These are phyloP conservation scores for Lagria hirta DNA, from an alignment of 2,888 invertebrate species.

Conservation along the genomic window DNA sequence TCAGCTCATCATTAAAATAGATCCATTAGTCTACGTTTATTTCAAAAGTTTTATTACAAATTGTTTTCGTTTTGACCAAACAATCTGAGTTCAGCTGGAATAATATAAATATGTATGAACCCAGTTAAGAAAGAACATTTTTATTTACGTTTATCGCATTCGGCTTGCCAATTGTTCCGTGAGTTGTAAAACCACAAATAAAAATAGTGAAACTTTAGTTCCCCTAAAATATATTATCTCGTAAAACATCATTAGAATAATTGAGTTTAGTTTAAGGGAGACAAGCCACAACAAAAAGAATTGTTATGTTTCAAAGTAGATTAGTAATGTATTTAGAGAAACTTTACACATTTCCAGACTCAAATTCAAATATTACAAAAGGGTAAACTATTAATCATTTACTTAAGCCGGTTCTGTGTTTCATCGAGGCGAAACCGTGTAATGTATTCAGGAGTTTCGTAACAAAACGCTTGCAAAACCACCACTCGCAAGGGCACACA, in stretches of 20 bases:
- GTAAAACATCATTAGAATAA: slow-evolving; percentile 14
- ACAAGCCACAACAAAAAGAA: no score
- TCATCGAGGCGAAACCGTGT: slow-evolving; percentile 16
- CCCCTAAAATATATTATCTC: no score
- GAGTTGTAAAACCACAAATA: slow-evolving; percentile 26
- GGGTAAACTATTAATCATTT: slow-evolving; percentile 20
- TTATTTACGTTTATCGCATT: slow-evolving; percentile 30
- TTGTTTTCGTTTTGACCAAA: slow-evolving; percentile 16
- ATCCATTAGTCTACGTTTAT: no score
- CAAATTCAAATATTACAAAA: slow-evolving; percentile 9
- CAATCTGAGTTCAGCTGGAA: slow-evolving; percentile 26
- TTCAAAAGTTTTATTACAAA: slow-evolving; percentile 16
- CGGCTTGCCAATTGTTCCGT: slow-evolving; percentile 27
- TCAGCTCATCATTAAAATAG: no score
- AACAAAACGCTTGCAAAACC: slow-evolving; percentile 15
- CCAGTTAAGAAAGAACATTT: slow-evolving; percentile 31
- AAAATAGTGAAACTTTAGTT: no score
- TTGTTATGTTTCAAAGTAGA: slow-evolving; percentile 4
- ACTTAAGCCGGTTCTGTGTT: slow-evolving; percentile 14
- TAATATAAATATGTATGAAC: slow-evolving; percentile 38
- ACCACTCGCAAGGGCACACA: slow-evolving; percentile 18
- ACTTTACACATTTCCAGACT: slow-evolving; percentile 4
- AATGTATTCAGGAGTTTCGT: slow-evolving; percentile 20
- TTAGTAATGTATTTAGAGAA: slow-evolving; percentile 7
- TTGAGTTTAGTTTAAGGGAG: no score